Percentiles rank a stretch among this genome's conserved stretches.
phyloP scores from a whole-genome alignment of 2,113 vertebrate genomes.

The Alouatta palliata region DNA sequence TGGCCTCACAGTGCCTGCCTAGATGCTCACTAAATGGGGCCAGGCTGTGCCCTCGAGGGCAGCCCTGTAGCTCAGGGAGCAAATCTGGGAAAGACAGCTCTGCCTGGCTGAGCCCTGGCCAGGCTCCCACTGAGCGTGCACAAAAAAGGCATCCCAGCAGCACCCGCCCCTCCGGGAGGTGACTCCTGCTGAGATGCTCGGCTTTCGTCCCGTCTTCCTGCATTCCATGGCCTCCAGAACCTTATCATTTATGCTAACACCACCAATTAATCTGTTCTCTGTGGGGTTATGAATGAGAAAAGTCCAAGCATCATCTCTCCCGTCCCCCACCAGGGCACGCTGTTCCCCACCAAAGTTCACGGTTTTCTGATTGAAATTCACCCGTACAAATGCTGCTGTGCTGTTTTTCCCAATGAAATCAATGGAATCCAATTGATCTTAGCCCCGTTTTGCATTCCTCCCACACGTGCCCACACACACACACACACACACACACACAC shows the following conservation, averaged over 20 bases:
- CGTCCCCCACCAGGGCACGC: fast-evolving
- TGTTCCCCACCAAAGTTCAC: background rate
- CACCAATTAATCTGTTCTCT: background rate
- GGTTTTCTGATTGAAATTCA: background rate
- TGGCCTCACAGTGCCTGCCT: fast-evolving
- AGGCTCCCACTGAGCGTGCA: background rate
- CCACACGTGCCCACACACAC: too few relatives aligned
- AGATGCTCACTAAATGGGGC: background rate
- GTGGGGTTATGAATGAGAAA: background rate
- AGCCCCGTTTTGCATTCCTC: conserved; percentile 13
- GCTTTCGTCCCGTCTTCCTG: background rate
- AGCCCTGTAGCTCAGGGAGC: fast-evolving
- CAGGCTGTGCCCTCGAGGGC: fast-evolving
- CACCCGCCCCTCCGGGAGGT: fast-evolving
- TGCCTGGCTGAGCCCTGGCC: background rate
- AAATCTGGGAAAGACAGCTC: background rate
- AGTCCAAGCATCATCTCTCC: background rate
- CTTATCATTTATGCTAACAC: background rate
- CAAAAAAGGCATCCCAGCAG: background rate
- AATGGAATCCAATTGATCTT: conserved; percentile 47
- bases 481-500: fast-evolving
- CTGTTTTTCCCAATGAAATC: conserved; percentile 61
- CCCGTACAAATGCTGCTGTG: conserved; percentile 7
- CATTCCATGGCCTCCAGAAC: background rate
- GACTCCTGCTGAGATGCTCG: fast-evolving